Evolutionary conservation across 2,888 invertebrate species (phyloP).

Genomic region (Apotomis turbidana): DNA sequence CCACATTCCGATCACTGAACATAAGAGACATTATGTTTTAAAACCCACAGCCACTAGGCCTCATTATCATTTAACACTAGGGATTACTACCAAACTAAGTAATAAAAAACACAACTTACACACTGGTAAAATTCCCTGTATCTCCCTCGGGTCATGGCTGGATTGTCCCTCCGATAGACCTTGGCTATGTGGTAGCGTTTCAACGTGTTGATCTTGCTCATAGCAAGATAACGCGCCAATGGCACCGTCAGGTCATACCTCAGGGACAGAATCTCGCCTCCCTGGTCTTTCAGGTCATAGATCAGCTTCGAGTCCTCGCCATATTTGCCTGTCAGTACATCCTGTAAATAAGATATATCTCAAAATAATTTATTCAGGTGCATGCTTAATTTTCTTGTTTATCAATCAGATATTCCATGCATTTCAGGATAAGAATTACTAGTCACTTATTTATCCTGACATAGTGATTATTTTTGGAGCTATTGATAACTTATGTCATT

Average conservation of each 20-base stretch:
- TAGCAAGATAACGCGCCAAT: conserved; percentile 98
- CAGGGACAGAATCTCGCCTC: conserved; percentile 97
- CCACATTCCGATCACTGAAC: no score
- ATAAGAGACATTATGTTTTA: no score
- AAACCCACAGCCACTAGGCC: no score
- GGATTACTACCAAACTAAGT: neutral
- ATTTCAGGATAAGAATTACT: no score
- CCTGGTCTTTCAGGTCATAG: conserved; percentile 99
- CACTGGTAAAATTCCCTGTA: conserved; percentile 99
- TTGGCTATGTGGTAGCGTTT: conserved; percentile 99
- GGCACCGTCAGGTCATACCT: conserved; percentile 99
- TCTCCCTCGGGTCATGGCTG: conserved; percentile 97
- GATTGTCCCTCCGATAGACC: conserved; percentile 98
- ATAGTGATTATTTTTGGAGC: no score
- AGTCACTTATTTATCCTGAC: no score
- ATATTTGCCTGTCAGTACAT: conserved; percentile 99
- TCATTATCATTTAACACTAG: no score
- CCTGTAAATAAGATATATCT: conserved; percentile 80
- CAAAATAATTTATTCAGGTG: no score
- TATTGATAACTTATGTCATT: no score
- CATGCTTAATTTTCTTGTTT: no score
- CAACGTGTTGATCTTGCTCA: conserved; percentile 96
- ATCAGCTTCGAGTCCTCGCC: conserved; percentile 99
- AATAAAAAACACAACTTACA: conserved; percentile 85
- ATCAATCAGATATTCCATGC: no score